Evolutionary conservation across 1,140 invertebrate genomes (phyloP), one percentile per base, ranked within the genome.

Genomic region (Drosophila watanabei): DNA sequence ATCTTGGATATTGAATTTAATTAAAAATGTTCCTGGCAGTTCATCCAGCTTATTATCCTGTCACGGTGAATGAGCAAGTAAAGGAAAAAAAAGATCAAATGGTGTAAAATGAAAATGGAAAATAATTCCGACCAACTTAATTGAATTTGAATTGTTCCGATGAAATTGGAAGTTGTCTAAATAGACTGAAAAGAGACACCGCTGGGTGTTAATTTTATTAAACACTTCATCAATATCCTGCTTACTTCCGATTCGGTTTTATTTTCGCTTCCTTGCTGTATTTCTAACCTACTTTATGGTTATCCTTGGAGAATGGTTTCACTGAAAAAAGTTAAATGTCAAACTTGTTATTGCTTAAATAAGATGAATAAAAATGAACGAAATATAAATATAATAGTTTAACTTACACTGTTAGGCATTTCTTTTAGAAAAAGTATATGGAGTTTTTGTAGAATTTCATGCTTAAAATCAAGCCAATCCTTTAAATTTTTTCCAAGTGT

Each of bases 11-110:
- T 65, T 49, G 80, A 60, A 84, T 87, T 87, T 84, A 87, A 87
- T 87, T 87, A 87, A 87, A 87, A 87, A 84, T 78, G 82, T 66
- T 70, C 73, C 16, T 59, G 76, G 58, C 59, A 78, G 57, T 62
- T 79, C 64, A 70, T 46, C 58, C 75, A 58, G 75, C 66, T 63
- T 71, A 71, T 71, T 72, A 70, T 69, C 64, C 64, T 79, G 65
- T 49, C 59, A 63, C 35, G 41, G 59, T 30, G 52, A 57, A 14
- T 24, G 45, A 52, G 32, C 28, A 33, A 62, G n/a, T 20, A 18
- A 28, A 33, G n/a, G n/a, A n/a, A 33, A 48, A 28, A 56, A 46
- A 52, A 32, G 52, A 41, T 35, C 8, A 60, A 65, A 14, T 39
- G 30, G 20, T 41, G 45, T 49, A 30, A 68, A 76, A 46, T 46